Base-by-base conservation (phyloP, 92 coral and sea anemone genomes). In the Anthopleura xanthogrammica region DNA sequence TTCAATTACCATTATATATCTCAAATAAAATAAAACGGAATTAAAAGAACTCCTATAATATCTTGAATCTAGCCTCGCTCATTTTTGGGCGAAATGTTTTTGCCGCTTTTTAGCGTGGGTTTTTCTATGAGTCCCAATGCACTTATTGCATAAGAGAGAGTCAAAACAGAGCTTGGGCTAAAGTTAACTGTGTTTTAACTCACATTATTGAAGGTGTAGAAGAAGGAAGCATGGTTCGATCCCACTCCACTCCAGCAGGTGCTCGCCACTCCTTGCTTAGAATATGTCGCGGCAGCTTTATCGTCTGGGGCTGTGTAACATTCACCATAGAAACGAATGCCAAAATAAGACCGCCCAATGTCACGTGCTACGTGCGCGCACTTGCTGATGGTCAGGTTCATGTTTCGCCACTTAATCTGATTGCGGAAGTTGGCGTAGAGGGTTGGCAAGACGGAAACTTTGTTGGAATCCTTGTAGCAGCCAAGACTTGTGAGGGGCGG, bases 291-390 rank as follows among this genome's bases (percentile, higher is more conserved):
- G 14, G 91, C 85, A 56, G 89, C 92, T 22, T 78, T 65, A 3
- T 24, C 14, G 13, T 87, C 76, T 5, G 87, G 52, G 43, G 89
- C 88, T 10, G 91, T 72, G 79, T 88, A 92, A 71, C 98, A 94
- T 76, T 94, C 98, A 13, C 98, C 98, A 57, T 90, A 92, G 74
- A 6, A 89, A 72, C 92, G 95, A 16, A 94, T 85, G 13, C 90
- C 95, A 76, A 92, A 94, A 56, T 88, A 85, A 41, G 83, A 56
- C 65, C 89, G 85, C 41, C 85, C 85, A 10, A 41, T 83, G 70
- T 92, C 93, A 36, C 88, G 91, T 72, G 95, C 95, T 56, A 92
- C 90, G 10, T 72, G 23, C 12, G 94, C 95, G 56, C 98, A 94
- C 65, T 86, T 77, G 54, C 60, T 70, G 41, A 94, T 72, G 66